Evolutionary conservation across 2,113 vertebrate genomes (phyloP).

Genomic region (Percina caprodes): DNA sequence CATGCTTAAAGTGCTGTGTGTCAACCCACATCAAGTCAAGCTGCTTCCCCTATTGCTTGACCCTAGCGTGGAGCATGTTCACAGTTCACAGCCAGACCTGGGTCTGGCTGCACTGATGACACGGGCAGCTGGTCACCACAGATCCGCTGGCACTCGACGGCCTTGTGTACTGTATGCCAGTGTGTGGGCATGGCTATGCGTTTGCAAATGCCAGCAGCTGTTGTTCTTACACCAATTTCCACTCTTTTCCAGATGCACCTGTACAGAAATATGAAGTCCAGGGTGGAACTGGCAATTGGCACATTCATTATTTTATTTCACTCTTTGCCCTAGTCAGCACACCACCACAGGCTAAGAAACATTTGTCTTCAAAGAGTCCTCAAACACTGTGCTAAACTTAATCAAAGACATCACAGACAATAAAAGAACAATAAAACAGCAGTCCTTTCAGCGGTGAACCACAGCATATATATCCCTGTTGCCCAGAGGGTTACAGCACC

Average conservation of each 20-base stretch:
- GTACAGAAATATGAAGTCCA: constrained; percentile 46
- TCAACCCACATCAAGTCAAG: constrained; percentile 4
- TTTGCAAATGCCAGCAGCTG: constrained; percentile 65
- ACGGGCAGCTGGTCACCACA: constrained; percentile 52
- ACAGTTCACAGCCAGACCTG: constrained; percentile 20
- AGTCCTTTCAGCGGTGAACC: constrained; percentile 48
- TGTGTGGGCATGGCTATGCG: constrained; percentile 34
- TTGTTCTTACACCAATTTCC: constrained; percentile 40
- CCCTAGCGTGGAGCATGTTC: constrained; percentile 34
- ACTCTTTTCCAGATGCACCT: constrained; percentile 36
- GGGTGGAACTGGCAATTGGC: constrained; percentile 47
- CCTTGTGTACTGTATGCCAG: constrained; percentile 22
- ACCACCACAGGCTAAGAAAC: constrained; percentile 45
- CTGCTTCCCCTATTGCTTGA: constrained; percentile 4
- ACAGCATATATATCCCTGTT: constrained; percentile 48
- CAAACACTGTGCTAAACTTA: constrained; percentile 59
- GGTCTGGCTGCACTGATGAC: constrained; percentile 32
- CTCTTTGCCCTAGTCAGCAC: constrained; percentile 51
- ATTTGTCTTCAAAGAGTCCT: constrained; percentile 68
- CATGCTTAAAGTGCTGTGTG: not conserved
- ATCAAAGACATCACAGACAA: constrained; percentile 71
- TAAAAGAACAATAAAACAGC: constrained; percentile 69
- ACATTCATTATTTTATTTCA: constrained; percentile 35
- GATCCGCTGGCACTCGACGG: constrained; percentile 31
- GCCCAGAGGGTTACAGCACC: constrained; percentile 45